Percentiles rank a stretch among this genome's conserved stretches.
phyloP scores from a whole-genome alignment of 2,888 invertebrate species.

The Orthosia gothica region DNA sequence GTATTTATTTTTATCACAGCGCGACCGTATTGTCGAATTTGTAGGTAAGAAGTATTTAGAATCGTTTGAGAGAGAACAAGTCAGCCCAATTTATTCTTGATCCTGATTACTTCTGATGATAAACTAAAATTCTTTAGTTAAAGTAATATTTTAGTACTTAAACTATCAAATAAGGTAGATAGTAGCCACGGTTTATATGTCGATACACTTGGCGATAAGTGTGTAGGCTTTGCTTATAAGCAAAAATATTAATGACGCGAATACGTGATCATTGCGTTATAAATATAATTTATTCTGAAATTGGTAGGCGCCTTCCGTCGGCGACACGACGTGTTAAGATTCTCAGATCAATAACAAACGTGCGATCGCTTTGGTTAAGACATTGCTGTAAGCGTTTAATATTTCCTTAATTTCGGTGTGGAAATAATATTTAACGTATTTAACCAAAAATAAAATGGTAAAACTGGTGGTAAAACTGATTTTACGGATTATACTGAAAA shows the following conservation, averaged over 20 bases:
- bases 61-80: conserved; percentile 33
- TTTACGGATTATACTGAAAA: conserved; percentile 12
- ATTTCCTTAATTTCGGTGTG: conserved; percentile 27
- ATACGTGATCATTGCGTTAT: neutral
- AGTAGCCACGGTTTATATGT: conserved; percentile 28
- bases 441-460: no score
- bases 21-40: conserved; percentile 38
- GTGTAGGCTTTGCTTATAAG: conserved; percentile 1
- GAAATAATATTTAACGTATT: neutral
- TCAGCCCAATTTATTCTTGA: conserved; percentile 26
- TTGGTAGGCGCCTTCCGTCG: neutral
- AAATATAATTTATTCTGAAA: neutral
- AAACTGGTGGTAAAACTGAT: no score
- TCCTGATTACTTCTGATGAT: conserved; percentile 6
- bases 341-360: neutral
- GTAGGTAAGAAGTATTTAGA: conserved; percentile 25
- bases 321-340: neutral
- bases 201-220: conserved; percentile 5
- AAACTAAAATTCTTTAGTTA: conserved; percentile 17
- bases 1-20: conserved; percentile 10
- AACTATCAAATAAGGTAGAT: conserved; percentile 23
- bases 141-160: conserved; percentile 38
- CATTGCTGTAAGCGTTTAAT: conserved; percentile 9
- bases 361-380: neutral
- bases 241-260: neutral